Evolutionary conservation across 2,888 invertebrate species (phyloP).

Genomic region (Drosophila fungiperda): DNA sequence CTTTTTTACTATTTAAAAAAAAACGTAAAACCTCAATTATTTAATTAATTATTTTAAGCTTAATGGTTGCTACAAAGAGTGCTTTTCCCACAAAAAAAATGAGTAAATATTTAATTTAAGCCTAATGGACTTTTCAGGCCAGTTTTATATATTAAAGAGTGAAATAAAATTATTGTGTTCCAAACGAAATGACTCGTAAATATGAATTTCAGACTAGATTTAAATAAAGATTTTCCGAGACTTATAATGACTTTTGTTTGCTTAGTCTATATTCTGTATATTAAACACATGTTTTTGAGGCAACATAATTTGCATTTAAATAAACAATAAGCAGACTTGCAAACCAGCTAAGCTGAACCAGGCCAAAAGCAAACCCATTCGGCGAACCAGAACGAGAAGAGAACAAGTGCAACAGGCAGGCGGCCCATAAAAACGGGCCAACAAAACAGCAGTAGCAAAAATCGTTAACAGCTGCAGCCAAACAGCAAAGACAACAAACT

Average conservation of each 20-base stretch:
- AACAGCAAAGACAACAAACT: constrained; percentile 34
- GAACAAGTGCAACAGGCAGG: constrained; percentile 62
- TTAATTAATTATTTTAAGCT: not conserved
- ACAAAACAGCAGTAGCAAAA: constrained; percentile 31
- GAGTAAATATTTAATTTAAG: not conserved
- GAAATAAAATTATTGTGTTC: too few species aligned
- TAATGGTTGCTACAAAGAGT: not conserved
- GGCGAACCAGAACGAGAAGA: constrained; percentile 49
- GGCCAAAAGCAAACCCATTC: constrained; percentile 32
- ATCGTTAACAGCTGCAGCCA: constrained; percentile 45
- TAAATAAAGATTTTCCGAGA: not conserved
- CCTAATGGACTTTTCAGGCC: not conserved
- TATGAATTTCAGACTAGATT: not conserved
- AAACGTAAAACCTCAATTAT: not conserved
- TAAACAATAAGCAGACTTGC: constrained; percentile 29
- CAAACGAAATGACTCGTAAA: not conserved
- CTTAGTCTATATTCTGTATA: not conserved
- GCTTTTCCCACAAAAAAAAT: not conserved
- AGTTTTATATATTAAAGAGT: too few species aligned
- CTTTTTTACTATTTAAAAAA: not conserved
- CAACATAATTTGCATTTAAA: constrained; percentile 53
- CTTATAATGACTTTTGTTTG: not conserved
- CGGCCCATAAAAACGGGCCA: constrained; percentile 52
- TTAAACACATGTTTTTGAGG: not conserved
- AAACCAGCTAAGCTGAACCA: constrained; percentile 46